Evolutionary conservation across 2,888 invertebrate species (phyloP).

Genomic region (Pyrrhia umbra): DNA sequence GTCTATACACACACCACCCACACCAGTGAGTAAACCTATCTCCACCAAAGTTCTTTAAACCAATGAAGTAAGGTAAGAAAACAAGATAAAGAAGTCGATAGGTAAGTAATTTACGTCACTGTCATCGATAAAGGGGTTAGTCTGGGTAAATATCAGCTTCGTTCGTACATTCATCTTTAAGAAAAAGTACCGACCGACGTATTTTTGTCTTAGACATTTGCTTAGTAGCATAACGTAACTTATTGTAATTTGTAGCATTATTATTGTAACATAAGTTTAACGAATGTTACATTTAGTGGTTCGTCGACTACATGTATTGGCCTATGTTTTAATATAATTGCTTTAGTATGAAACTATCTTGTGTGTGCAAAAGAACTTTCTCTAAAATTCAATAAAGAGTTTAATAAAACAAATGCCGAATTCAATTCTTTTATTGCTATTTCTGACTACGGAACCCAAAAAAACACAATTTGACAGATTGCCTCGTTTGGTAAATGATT

Average conservation of each 20-base stretch:
- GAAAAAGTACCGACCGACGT: constrained; percentile 25
- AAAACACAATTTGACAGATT: no score
- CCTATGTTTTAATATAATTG: constrained; percentile 37
- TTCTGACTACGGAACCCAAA: no score
- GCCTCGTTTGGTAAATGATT: no score
- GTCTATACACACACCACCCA: background rate
- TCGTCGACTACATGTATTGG: constrained; percentile 20
- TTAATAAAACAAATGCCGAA: background rate
- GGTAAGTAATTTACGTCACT: constrained; percentile 58
- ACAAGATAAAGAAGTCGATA: constrained; percentile 50
- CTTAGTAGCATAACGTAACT: constrained; percentile 50
- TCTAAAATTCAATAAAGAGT: no score
- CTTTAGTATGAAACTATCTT: constrained; percentile 15
- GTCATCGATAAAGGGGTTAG: constrained; percentile 57
- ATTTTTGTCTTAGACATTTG: constrained; percentile 54
- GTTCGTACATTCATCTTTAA: constrained; percentile 47
- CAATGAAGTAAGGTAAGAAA: constrained; percentile 51
- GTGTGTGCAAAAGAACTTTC: no score
- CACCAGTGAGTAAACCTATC: background rate
- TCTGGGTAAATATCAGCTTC: constrained; percentile 48
- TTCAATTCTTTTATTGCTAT: background rate
- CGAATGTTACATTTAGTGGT: constrained; percentile 34
- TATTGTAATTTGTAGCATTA: constrained; percentile 61
- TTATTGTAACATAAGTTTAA: constrained; percentile 48
- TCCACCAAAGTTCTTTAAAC: constrained; percentile 21